Evolutionary conservation across 2,113 vertebrate genomes (phyloP).

Genomic region (Saimiri boliviensis): DNA sequence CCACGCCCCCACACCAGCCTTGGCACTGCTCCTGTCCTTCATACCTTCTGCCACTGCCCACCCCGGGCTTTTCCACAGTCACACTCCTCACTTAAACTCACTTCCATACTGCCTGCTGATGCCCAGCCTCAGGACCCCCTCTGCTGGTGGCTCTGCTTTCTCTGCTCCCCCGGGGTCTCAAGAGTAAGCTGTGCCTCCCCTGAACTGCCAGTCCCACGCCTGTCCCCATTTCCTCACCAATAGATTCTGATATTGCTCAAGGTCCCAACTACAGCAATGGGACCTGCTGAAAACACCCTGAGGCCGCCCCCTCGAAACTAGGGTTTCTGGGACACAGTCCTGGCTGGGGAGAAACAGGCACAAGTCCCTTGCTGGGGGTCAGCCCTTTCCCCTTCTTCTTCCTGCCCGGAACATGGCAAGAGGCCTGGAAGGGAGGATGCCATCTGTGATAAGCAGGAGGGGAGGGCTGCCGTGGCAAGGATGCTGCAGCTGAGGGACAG

Average conservation of each 20-base stretch:
- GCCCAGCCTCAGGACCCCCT: background rate
- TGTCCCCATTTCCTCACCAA: background rate
- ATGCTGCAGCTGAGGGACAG: accelerated
- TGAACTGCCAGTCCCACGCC: too few relatives aligned
- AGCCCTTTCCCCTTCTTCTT: background rate
- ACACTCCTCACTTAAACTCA: accelerated
- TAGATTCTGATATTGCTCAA: background rate
- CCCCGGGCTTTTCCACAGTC: background rate
- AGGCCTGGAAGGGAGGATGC: background rate
- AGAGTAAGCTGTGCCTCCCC: background rate
- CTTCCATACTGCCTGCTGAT: background rate
- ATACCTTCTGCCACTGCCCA: background rate
- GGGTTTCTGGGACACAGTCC: background rate
- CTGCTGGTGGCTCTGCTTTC: background rate
- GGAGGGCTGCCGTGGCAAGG: background rate
- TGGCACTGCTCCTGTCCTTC: background rate
- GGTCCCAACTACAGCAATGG: background rate
- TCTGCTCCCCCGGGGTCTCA: background rate
- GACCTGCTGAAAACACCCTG: background rate
- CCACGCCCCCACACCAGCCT: too few relatives aligned
- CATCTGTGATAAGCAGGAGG: too few relatives aligned
- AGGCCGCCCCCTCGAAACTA: accelerated
- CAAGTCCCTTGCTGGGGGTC: accelerated
- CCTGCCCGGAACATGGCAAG: background rate
- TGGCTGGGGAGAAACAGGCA: background rate